Evolutionary conservation across 2,113 vertebrate genomes (phyloP), one percentile per base, ranked within the genome.

Genomic region (Oenanthe melanoleuca): DNA sequence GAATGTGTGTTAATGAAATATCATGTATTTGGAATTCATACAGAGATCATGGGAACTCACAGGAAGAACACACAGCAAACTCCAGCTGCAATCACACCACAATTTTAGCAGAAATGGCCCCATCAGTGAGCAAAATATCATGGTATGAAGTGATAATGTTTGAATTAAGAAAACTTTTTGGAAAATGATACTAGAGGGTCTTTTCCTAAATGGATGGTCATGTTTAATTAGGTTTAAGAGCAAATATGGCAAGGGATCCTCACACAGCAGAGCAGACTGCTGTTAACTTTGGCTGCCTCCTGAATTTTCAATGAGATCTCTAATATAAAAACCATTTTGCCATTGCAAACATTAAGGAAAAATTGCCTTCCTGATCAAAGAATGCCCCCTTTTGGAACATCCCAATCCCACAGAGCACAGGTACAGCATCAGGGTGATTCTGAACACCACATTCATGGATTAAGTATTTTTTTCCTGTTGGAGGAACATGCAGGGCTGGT

Each of bases 261-360:
- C 45, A 75, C 33, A 90, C 71, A 89, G 88, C 80, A 93, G 93
- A 96, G 95, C 40, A 92, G 71, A 84, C 80, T 61, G 92, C 90
- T 96, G 92, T 92, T 94, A 95, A 86, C 72, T 95, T 96, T 75
- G 92, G 69, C 93, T 96, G 90, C 95, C 63, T 88, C 80, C 73
- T 93, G 88, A 95, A 93, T 97, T 84, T 93, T 64, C 90, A 94
- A 50, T 90, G 75, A 94, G 77, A 66, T 78, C 78, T 79, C 65
- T 83, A 61, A 80, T 67, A 71, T 28, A 86, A 81, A 88, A 93
- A 74, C 1, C 3, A 2, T 65, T 67, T 72, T 90, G 28, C 44
- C 6, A 1, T 60, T 38, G 72, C 61, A 84, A 95, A 74, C 56
- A 28, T 45, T 29, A 63, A 56, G 56, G 37, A 70, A 88, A 82